phyloP scores from a whole-genome alignment of 2,113 vertebrate genomes.

The Bettongia penicillata region DNA sequence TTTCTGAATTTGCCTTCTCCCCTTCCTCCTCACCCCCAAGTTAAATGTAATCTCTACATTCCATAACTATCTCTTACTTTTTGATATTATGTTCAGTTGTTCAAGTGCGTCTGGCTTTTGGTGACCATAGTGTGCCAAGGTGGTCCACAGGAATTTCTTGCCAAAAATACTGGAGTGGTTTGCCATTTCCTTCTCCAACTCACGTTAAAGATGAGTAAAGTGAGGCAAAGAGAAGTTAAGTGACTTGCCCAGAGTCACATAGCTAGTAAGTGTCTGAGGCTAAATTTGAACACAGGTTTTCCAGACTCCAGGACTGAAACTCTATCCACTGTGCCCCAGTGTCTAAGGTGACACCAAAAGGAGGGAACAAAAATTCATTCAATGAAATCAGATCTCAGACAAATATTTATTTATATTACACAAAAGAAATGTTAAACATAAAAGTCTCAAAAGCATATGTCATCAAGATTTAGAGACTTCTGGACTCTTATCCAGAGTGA shows the following conservation, averaged over 20 bases:
- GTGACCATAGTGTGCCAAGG: neutral
- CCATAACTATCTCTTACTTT: neutral
- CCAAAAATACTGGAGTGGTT: neutral
- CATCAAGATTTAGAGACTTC: neutral
- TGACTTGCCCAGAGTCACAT: neutral
- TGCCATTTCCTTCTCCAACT: neutral
- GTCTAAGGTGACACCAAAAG: neutral
- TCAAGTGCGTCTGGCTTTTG: neutral
- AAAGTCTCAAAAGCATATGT: neutral
- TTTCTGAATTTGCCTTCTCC: neutral
- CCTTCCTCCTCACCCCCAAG: neutral
- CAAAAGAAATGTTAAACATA: neutral
- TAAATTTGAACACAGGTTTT: neutral
- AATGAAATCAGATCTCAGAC: neutral
- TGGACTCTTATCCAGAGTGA: neutral
- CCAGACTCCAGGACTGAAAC: neutral
- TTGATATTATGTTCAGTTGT: neutral
- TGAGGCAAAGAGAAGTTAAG: neutral
- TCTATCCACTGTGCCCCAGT: no score
- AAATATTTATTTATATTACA: neutral
- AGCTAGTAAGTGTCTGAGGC: neutral
- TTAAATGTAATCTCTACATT: neutral
- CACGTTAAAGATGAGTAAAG: no score
- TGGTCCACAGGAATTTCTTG: neutral
- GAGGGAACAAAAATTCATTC: neutral